Percentiles rank a stretch among this genome's conserved stretches.
These are phyloP conservation scores for Alauda arvensis DNA, from an alignment of 2,797 vertebrate species.

Conservation along the genomic window DNA sequence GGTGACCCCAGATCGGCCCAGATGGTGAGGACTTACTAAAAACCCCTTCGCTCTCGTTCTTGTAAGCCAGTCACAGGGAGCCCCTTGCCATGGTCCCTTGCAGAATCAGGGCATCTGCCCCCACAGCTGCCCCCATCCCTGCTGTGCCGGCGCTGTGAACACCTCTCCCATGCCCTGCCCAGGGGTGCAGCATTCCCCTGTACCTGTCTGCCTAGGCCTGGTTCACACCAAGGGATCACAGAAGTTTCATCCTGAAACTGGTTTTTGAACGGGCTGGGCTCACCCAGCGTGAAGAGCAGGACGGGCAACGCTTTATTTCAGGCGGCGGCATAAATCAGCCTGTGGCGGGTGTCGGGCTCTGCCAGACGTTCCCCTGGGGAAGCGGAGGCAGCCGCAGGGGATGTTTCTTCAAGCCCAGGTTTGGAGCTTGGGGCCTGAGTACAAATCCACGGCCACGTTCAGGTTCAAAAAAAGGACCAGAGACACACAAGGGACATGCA, in stretches of 20 bases:
- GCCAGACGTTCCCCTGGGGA: constrained; percentile 42
- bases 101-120: not conserved
- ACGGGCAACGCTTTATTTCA: constrained; percentile 17
- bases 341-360: not conserved
- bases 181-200: not conserved
- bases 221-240: constrained; percentile 36
- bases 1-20: not conserved
- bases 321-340: constrained; percentile 23
- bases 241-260: constrained; percentile 34
- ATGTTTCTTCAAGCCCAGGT: not conserved
- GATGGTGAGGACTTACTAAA: not conserved
- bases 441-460: not conserved
- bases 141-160: not conserved
- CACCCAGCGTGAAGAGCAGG: constrained; percentile 44
- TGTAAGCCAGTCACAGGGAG: not conserved
- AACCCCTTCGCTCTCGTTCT: not conserved
- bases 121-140: not conserved
- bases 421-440: constrained; percentile 21
- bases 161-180: not conserved
- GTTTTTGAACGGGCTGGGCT: constrained; percentile 34
- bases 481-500: not conserved
- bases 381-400: not conserved
- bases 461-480: not conserved
- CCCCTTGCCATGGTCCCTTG: not conserved
- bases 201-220: constrained; percentile 13